Conservation (phyloP, 1,140 invertebrate species). For the Halyomorpha halys region DNA sequence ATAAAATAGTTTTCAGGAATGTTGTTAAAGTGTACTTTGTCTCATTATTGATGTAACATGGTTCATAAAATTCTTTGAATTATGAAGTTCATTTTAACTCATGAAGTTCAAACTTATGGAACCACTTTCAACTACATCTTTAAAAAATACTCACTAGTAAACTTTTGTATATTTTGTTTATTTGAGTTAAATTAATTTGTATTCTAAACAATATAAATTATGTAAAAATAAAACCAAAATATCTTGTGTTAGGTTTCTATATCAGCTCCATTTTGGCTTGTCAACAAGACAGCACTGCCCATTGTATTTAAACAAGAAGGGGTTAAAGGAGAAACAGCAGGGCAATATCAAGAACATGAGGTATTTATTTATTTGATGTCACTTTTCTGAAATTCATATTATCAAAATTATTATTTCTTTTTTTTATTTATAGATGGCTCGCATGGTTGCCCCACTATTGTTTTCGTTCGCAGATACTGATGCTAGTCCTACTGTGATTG, state of each 20-base stretch:
- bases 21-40: too few relatives aligned
- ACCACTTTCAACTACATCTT: too few relatives aligned
- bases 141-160: too few relatives aligned
- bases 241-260: conserved; percentile 55
- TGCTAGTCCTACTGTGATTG: conserved; percentile 49
- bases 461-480: conserved; percentile 89
- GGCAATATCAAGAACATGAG: conserved; percentile 92
- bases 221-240: neutral
- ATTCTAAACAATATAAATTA: neutral
- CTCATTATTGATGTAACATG: too few relatives aligned
- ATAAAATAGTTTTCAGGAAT: neutral
- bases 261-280: conserved; percentile 84
- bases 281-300: conserved; percentile 90
- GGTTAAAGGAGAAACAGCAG: conserved; percentile 63
- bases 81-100: too few relatives aligned
- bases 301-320: conserved; percentile 90
- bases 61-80: too few relatives aligned
- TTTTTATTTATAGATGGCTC: conserved; percentile 41
- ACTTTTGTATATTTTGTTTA: too few relatives aligned
- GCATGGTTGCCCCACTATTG: conserved; percentile 83
- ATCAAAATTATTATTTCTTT: neutral
- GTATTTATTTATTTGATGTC: conserved; percentile 34
- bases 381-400: neutral
- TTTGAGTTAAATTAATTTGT: neutral
- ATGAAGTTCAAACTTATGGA: too few relatives aligned